Evolutionary conservation across 2,888 invertebrate species (phyloP), one percentile per base, ranked within the genome.

Genomic region (Eilema sororculum): DNA sequence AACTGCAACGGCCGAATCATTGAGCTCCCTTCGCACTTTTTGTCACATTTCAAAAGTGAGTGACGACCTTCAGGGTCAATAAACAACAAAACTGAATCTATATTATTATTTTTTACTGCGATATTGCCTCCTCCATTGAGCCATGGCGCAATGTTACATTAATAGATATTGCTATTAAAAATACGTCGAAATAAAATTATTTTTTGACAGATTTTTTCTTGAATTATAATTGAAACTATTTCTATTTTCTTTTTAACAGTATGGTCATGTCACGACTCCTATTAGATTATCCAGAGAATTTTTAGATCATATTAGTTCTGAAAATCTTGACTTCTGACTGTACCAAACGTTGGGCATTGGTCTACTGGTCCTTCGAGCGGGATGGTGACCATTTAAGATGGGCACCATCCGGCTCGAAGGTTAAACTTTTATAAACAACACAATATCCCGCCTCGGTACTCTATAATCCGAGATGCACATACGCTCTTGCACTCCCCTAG

Each of bases 51-150:
- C 81, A 68, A 67, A 75, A 76, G 25, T 33, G 37, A 61, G 37
- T 41, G 41, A 71, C 64, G 70, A 73, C 74, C 79, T 81, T 75
- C 68, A 76, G 64, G 65, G 20, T 56, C 70, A 77, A 72, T 68
- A 65, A 68, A 68, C 72, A 65, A 68, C 62, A 65, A 28, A 62
- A 66, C 65, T 25, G 22, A 22, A 22, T 65, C 58, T 57, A 46
- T 67, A 73, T 80, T 78, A 73, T 80, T 82, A 73, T 73, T 72
- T 61, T 67, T 60, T 67, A 61, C 52, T 33, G 24, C 12, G 6
- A 28, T 67, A n/a, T 41, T 71, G 62, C 25, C 25, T 30, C 46
- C 75, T 73, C 61, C 68, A 74, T 41, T 68, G 69, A 16, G 62
- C 30, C 33, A 25, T 66, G 61, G 30, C 56, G 74, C 71, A 82